Percentiles rank a stretch among this genome's conserved stretches.
Evolutionary conservation across 2,113 vertebrate species (phyloP).

Genomic region (Cyprinodon brontotheroides): DNA sequence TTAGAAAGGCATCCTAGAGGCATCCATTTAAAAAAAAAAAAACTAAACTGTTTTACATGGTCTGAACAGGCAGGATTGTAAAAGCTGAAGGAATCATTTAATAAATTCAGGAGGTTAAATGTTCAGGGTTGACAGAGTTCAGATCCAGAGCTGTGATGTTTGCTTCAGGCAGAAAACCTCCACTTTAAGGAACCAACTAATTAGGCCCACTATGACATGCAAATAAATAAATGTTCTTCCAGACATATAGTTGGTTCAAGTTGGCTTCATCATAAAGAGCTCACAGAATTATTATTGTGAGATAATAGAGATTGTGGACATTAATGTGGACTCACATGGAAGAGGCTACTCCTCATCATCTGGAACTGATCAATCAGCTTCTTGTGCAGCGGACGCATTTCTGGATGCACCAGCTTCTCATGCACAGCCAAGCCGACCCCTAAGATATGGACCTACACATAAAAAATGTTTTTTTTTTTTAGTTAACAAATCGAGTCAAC

Average conservation of each 20-base stretch:
- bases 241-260: neutral
- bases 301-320: too few relatives aligned
- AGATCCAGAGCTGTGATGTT: neutral
- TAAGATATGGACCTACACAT: conserved; percentile 88
- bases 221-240: neutral
- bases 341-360: conserved; percentile 96
- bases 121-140: conserved; percentile 4
- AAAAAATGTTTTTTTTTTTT: neutral
- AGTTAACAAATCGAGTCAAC: neutral
- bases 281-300: neutral
- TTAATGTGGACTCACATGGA: conserved; percentile 83
- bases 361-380: conserved; percentile 99
- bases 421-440: conserved; percentile 94
- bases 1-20: neutral
- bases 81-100: neutral
- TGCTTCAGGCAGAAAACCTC: rapidly evolving
- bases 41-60: neutral
- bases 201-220: neutral
- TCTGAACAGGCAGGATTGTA: neutral
- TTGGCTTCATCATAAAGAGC: neutral
- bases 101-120: neutral
- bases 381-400: conserved; percentile 98
- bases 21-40: neutral
- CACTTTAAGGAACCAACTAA: conserved; percentile 8
- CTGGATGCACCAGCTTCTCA: conserved; percentile 96